phyloP scores from a whole-genome alignment of 2,888 invertebrate species.

The Caenorhabditis sulstoni region DNA sequence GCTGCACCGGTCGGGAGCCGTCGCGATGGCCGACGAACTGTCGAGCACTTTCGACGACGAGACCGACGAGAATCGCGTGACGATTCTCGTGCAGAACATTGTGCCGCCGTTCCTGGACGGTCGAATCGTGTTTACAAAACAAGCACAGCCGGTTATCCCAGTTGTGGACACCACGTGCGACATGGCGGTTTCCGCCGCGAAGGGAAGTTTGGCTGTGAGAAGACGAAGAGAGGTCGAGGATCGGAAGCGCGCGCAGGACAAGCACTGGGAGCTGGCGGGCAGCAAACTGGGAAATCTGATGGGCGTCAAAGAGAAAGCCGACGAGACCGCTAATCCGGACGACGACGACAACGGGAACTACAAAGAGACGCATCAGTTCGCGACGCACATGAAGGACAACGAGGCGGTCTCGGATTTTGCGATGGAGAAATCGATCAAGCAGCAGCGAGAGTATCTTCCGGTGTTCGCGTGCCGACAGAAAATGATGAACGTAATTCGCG shows the following conservation, averaged over 20 bases:
- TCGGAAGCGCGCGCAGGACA: conserved; percentile 93
- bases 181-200: conserved; percentile 95
- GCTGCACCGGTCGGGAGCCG: conserved; percentile 87
- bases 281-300: conserved; percentile 96
- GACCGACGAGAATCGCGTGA: conserved; percentile 92
- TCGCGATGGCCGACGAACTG: conserved; percentile 60
- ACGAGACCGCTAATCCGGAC: conserved; percentile 84
- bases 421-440: conserved; percentile 86
- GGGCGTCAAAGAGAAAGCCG: conserved; percentile 89
- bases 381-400: conserved; percentile 88
- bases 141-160: conserved; percentile 71
- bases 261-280: conserved; percentile 98
- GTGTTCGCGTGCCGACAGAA: conserved; percentile 96
- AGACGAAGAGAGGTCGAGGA: conserved; percentile 96
- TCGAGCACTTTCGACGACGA: conserved; percentile 84
- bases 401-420: conserved; percentile 88
- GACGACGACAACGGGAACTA: conserved; percentile 66
- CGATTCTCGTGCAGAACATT: conserved; percentile 96
- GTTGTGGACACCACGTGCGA: conserved; percentile 92
- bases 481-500: conserved; percentile 82
- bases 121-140: conserved; percentile 94
- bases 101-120: conserved; percentile 99
- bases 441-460: conserved; percentile 93
- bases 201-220: conserved; percentile 92
- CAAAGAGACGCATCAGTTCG: conserved; percentile 92